Evolutionary conservation across 2,888 invertebrate species (phyloP), one percentile per base, ranked within the genome.

Genomic region (Ochlodes sylvanus): DNA sequence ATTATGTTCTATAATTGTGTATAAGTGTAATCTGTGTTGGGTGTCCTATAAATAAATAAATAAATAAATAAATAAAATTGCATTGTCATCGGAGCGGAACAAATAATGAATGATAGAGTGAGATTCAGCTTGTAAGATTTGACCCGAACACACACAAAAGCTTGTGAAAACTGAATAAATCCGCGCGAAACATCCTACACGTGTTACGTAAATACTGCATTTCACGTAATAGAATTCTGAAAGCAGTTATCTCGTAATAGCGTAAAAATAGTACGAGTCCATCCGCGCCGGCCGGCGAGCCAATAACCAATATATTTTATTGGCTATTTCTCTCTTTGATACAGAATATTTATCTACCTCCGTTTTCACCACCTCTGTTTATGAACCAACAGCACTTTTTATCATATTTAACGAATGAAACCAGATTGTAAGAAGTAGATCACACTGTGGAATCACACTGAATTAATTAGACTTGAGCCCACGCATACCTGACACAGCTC

Each of bases 241-340:
- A 55, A 34, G 41, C 27, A 32, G 19, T 15, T 63, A 42, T 42
- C 34, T 64, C 17, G 47, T 52, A 52, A 52, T 58, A 52, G 65
- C 15, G 41, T 65, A 65, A 58, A 65, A 65, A 65, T 65, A 65
- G 65, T 41, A 27, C 27, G 7, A n/a, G 27, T 19, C 50, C 50
- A 58, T 19, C 52, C 65, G 38, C 44, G 50, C 44, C 41, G 27
- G 15, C 38, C 50, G 58, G 38, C 58, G 58, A 21, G 60, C 50
- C 65, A 21, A 58, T 65, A 58, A 58, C 34, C 65, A 52, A 65
- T 65, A 65, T 61, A 17, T 68, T 70, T 70, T 61, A 68, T 68
- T 56, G 42, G 50, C 34, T 56, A 70, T 62, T 64, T 34, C 61
- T 41, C 77, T 42, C 77, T 76, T 79, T 82, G 84, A 70, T 69